Conservation (phyloP, 2,113 vertebrate species). For the Cepphus grylle region DNA sequence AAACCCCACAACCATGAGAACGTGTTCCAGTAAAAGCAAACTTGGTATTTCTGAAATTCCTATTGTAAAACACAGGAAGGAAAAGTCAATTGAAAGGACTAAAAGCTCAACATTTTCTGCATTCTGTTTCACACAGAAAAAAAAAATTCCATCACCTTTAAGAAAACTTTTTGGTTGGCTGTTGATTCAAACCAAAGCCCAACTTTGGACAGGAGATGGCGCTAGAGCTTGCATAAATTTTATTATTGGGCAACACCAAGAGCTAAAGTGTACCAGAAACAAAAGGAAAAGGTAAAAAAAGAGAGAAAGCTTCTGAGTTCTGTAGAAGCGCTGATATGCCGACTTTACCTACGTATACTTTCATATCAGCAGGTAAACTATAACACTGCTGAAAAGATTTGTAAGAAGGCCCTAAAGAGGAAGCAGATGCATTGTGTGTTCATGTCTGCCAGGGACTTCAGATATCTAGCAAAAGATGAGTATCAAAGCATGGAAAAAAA, state of each 20-base stretch:
- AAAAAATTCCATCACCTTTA: not conserved
- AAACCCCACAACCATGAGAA: not conserved
- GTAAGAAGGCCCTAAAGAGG: not conserved
- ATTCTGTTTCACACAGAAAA: not conserved
- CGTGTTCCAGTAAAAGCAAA: not conserved
- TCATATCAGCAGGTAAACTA: not conserved
- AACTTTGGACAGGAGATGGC: constrained; percentile 7
- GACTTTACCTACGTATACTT: not conserved
- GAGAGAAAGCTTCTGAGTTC: not conserved
- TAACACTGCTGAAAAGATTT: not conserved
- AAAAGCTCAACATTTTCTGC: not conserved
- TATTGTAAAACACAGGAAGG: not conserved
- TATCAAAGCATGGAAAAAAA: not conserved
- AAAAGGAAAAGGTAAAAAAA: not conserved
- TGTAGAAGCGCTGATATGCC: not conserved
- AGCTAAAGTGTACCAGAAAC: not conserved
- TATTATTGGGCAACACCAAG: not conserved
- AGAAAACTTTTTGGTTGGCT: not conserved
- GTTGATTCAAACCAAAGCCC: not conserved
- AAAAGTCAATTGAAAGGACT: not conserved
- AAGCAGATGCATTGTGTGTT: not conserved
- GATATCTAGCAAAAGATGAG: not conserved
- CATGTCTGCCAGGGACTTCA: not conserved
- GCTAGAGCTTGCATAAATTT: not conserved
- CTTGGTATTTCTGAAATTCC: not conserved